Evolutionary conservation across 2,888 invertebrate genomes (phyloP), one percentile per base, ranked within the genome.

Genomic region (Arge pagana): DNA sequence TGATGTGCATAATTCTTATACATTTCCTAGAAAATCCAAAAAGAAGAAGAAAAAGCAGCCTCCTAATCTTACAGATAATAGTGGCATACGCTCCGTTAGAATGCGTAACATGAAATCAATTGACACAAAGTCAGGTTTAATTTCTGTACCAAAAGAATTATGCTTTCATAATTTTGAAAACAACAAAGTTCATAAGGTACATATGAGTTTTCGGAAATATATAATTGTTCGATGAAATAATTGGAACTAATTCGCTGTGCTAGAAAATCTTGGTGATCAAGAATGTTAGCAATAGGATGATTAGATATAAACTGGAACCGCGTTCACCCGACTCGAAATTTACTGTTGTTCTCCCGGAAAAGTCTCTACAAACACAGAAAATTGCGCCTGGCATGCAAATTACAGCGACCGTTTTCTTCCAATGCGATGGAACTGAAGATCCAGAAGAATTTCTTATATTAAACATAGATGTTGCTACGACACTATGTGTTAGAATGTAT

Each of bases 311-410:
- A 28, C 53, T 77, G 0, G 61, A 60, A 31, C 50, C 52, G 1
- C 57, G 67, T 53, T 70, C 75, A 3, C 65, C 56, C 35, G 50
- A 54, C 3, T 64, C 72, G 2, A 65, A 64, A 36, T 78, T 78
- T 39, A 56, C 51, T 2, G 48, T 76, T 4, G 48, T 63, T 4
- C 54, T 71, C 7, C 52, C 62, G 3, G 55, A 62, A n/a, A 51
- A 23, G 2, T 36, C 55, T 3, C 49, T 56, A 10, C 50, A 59
- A 30, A 61, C 53, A 1, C 52, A 54, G 10, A 54, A 60, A 55
- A 55, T 80, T 10, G 77, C 78, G 1, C 71, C 79, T 7, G 81
- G 81, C 19, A 77, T 80, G 74, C 62, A 61, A 30, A 54, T 68
- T 4, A 65, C 60, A 37, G 68, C 78, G 23, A 58, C 63, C 4